These are phyloP conservation scores for Sminthurinus aureus DNA, from an alignment of 2,888 invertebrate species.

Conservation along the genomic window DNA sequence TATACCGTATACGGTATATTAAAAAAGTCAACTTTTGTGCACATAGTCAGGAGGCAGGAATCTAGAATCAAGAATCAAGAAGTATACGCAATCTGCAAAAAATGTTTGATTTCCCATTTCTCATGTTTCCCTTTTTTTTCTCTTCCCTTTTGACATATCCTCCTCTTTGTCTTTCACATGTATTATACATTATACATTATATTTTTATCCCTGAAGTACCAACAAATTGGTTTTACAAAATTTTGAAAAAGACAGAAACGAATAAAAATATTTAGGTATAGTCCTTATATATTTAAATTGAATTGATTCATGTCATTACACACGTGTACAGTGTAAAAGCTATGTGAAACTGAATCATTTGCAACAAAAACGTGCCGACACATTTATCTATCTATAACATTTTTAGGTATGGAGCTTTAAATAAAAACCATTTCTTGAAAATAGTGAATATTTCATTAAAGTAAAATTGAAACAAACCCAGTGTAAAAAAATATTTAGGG, in stretches of 20 bases:
- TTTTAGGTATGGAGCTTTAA: too few relatives aligned
- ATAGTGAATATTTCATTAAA: background rate
- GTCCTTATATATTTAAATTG: too few relatives aligned
- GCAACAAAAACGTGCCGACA: too few relatives aligned
- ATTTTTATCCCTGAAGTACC: background rate
- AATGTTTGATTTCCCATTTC: constrained; percentile 3
- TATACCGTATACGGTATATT: too few relatives aligned
- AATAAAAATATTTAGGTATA: too few relatives aligned
- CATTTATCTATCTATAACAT: background rate
- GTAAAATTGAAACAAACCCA: too few relatives aligned
- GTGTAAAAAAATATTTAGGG: background rate
- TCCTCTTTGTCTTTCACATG: background rate
- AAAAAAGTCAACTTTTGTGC: too few relatives aligned
- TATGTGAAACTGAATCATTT: too few relatives aligned
- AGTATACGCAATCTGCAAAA: constrained; percentile 5
- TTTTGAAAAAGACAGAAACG: background rate
- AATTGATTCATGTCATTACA: too few relatives aligned
- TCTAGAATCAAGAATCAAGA: too few relatives aligned
- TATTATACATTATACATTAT: background rate
- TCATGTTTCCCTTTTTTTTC: background rate
- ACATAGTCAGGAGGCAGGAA: too few relatives aligned
- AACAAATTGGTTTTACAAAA: background rate
- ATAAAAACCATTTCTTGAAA: background rate
- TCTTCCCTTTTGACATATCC: background rate
- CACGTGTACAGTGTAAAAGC: too few relatives aligned